Evolutionary conservation across 2,888 invertebrate species (phyloP), one percentile per base, ranked within the genome.

Genomic region (Machimus rusticus): DNA sequence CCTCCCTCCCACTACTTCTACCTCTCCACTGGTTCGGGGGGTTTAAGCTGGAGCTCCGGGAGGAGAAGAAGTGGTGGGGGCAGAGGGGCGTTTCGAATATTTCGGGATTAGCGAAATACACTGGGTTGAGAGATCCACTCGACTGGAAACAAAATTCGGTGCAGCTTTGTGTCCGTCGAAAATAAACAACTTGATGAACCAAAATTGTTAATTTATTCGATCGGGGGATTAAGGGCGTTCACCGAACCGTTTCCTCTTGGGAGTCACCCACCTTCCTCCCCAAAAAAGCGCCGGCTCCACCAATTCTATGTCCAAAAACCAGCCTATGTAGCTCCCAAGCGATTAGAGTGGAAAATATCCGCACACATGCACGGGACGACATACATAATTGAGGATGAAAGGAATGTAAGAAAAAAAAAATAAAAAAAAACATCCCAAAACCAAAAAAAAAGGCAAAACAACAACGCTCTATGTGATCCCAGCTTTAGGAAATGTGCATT

Each of bases 181-280:
- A 78, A n/a, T 78, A 78, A 78, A 39, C 39, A 39, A 78, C 19
- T 78, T 43, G 39, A 78, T 78, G 77, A 78, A 39, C 37, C 39
- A 78, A 78, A 78, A 78, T 78, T 78, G 78, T 78, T 78, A 78
- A 78, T 43, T 78, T 78, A 78, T 78, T 78, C 43, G 78, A 78
- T 66, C 9, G 66, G 8, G 5, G 66, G 51, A 66, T 23, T 66
- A 66, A 66, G 28, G 28, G 66, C 28, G 28, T 66, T 66, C 23
- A 66, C 66, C 66, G 12, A 66, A 23, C 23, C 12, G 37, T 39
- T 34, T 14, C 8, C 43, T 78, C 16, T 28, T 23, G 9, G 19
- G 51, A 28, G 23, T 14, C 23, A 66, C 1, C 28, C 66, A 23
- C 14, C 28, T 2, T 12, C 2, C 4, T 66, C 28, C 23, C 28